Conservation (phyloP, 2,888 invertebrate species). For the Cheilosia grossa region DNA sequence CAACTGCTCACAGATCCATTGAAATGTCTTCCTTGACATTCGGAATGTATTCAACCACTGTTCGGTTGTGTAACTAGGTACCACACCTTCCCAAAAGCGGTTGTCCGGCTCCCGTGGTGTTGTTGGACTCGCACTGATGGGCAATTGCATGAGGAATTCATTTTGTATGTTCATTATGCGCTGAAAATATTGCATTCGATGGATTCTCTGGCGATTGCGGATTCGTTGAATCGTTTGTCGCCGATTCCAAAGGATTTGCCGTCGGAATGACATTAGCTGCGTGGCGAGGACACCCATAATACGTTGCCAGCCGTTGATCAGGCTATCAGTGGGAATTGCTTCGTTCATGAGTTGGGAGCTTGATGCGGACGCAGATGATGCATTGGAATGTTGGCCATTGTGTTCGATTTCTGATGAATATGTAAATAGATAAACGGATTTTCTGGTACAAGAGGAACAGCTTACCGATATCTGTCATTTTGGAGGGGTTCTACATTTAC, state of each 20-base stretch:
- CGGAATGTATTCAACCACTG: slow-evolving; percentile 80
- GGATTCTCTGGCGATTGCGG: slow-evolving; percentile 76
- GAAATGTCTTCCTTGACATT: slow-evolving; percentile 78
- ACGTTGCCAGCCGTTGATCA: slow-evolving; percentile 43
- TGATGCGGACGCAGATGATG: neutral
- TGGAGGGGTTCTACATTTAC: slow-evolving; percentile 21
- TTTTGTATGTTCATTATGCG: slow-evolving; percentile 79
- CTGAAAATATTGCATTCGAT: slow-evolving; percentile 79
- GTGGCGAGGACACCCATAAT: slow-evolving; percentile 76
- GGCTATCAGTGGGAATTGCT: neutral
- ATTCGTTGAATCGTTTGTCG: slow-evolving; percentile 78
- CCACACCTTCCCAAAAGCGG: slow-evolving; percentile 76
- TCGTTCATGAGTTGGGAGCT: slow-evolving; percentile 3
- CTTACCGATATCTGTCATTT: slow-evolving; percentile 53
- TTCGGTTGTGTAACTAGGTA: slow-evolving; percentile 76
- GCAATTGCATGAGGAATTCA: slow-evolving; percentile 78
- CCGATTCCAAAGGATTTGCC: slow-evolving; percentile 78
- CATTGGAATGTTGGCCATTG: slow-evolving; percentile 34
- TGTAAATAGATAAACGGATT: neutral
- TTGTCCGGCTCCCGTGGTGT: slow-evolving; percentile 20
- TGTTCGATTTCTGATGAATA: slow-evolving; percentile 1
- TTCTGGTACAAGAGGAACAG: neutral
- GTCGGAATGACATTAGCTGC: slow-evolving; percentile 79
- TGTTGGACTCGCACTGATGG: slow-evolving; percentile 60
- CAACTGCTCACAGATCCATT: slow-evolving; percentile 78